Evolutionary conservation across 1,140 invertebrate species (phyloP).

Genomic region (Euura lappo): DNA sequence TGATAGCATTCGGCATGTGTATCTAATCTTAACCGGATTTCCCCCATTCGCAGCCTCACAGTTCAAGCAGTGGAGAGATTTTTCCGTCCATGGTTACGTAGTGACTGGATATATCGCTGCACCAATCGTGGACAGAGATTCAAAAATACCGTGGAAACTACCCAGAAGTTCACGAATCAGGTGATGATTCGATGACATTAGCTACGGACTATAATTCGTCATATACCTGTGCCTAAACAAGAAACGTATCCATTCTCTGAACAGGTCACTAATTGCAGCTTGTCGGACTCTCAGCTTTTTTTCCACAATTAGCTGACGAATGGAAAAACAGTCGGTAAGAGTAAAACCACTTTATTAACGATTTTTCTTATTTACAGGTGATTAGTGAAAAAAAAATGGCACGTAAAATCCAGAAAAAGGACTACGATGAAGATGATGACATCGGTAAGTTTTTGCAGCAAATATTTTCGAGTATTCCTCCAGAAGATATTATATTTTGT

Average conservation of each 20-base stretch:
- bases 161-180: constrained; percentile 65
- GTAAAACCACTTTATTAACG: not conserved
- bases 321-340: too few relatives aligned
- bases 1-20: not conserved
- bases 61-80: constrained; percentile 15
- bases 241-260: not conserved
- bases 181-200: constrained; percentile 38
- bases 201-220: not conserved
- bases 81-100: constrained; percentile 22
- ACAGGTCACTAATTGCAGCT: not conserved
- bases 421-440: not conserved
- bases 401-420: constrained; percentile 15
- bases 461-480: not conserved
- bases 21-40: not conserved
- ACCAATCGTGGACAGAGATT: constrained; percentile 53
- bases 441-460: constrained; percentile 10
- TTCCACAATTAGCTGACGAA: too few relatives aligned
- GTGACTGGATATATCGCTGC: constrained; percentile 17
- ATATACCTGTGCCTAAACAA: not conserved
- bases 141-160: constrained; percentile 51
- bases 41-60: constrained; percentile 13
- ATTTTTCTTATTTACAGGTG: constrained; percentile 20
- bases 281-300: not conserved
- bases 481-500: not conserved
- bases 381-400: constrained; percentile 30